A percentile compares a stretch with the other conserved stretches of the same genome.
phyloP scores from a whole-genome alignment of 2,888 invertebrate species.

The Drosophila nr. fundita region DNA sequence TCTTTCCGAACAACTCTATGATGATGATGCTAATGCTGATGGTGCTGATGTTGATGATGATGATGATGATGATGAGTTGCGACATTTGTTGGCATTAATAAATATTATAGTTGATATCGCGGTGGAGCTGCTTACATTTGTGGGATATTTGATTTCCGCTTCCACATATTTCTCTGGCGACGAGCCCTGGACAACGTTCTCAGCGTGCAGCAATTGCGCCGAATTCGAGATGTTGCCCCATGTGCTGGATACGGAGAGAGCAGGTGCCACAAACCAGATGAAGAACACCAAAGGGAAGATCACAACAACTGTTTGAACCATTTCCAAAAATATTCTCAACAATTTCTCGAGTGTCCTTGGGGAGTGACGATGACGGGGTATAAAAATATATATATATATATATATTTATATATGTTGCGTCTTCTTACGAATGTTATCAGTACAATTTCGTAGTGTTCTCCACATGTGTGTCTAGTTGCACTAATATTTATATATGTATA shows the following conservation, averaged over 20 bases:
- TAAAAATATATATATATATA: neutral
- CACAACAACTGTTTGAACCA: conserved; percentile 26
- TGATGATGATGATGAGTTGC: neutral
- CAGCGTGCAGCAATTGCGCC: conserved; percentile 80
- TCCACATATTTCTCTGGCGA: conserved; percentile 80
- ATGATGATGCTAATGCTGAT: neutral
- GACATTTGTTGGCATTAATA: neutral
- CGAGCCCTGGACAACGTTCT: conserved; percentile 79
- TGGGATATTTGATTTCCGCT: conserved; percentile 81
- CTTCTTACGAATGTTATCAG: conserved; percentile 48
- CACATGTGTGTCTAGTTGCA: conserved; percentile 25
- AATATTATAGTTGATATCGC: neutral
- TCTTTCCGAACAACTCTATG: neutral
- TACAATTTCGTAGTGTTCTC: conserved; percentile 24
- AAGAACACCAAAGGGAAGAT: conserved; percentile 48
- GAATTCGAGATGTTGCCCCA: conserved; percentile 83
- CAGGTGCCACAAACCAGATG: conserved; percentile 58
- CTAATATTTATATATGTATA: conserved; percentile 7
- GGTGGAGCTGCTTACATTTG: conserved; percentile 74
- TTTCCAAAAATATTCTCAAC: conserved; percentile 19
- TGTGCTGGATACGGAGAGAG: conserved; percentile 79
- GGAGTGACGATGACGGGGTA: conserved; percentile 3
- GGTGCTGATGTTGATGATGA: neutral
- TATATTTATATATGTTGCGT: conserved; percentile 3
- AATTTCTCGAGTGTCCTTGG: conserved; percentile 17